Evolutionary conservation across 2,113 vertebrate genomes (phyloP).

Genomic region (Campylomormyrus numenius): DNA sequence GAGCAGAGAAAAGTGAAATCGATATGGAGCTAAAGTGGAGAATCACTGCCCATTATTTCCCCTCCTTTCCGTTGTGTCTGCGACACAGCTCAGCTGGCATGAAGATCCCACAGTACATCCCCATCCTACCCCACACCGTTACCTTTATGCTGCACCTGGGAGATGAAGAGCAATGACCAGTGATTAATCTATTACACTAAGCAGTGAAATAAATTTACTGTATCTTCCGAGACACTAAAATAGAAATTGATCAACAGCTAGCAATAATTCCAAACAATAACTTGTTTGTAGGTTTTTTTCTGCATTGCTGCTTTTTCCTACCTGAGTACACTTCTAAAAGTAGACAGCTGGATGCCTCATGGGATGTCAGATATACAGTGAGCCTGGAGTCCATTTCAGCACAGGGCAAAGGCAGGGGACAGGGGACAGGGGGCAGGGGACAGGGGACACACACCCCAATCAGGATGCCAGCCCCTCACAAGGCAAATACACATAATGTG

Average conservation of each 20-base stretch:
- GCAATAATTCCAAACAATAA: not conserved
- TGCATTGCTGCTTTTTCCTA: not conserved
- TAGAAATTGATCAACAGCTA: not conserved
- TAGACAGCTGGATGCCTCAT: not conserved
- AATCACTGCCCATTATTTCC: slow-evolving; percentile 54
- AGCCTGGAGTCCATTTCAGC: slow-evolving; percentile 3
- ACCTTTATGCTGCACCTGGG: not conserved
- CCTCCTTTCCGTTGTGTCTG: slow-evolving; percentile 28
- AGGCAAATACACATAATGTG: slow-evolving; percentile 9
- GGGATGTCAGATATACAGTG: not conserved
- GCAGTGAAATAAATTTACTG: not conserved
- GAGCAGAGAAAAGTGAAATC: slow-evolving; percentile 47
- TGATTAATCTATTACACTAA: not conserved
- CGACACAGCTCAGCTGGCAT: slow-evolving; percentile 31
- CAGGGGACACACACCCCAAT: not conserved
- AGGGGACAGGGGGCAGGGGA: not conserved
- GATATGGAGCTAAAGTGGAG: slow-evolving; percentile 55
- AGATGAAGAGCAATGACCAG: not conserved
- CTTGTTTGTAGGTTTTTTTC: not conserved
- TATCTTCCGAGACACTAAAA: not conserved
- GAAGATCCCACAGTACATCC: not conserved
- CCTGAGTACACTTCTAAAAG: not conserved
- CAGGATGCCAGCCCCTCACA: not conserved
- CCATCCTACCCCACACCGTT: not conserved
- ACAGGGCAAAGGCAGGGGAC: not conserved